phyloP scores from a whole-genome alignment of 1,140 invertebrate species.

The Ceratina australensis region DNA sequence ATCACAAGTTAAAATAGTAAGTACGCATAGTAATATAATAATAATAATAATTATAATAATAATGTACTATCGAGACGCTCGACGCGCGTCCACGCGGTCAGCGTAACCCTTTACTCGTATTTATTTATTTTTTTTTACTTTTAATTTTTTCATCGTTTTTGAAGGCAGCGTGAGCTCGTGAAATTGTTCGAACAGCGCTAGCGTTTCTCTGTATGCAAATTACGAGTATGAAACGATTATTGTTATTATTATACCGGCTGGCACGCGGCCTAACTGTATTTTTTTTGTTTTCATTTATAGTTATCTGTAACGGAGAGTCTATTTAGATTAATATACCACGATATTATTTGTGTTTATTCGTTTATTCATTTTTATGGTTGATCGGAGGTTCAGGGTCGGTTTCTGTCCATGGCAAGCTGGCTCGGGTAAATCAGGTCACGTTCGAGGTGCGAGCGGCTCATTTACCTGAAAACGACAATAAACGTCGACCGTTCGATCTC shows the following conservation, averaged over 20 bases:
- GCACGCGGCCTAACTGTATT: slow-evolving; percentile 46
- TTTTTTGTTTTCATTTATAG: slow-evolving; percentile 56
- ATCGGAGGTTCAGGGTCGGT: slow-evolving; percentile 64
- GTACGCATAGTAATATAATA: slow-evolving; percentile 43
- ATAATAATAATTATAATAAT: no score
- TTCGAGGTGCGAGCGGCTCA: slow-evolving; percentile 60
- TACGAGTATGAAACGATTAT: slow-evolving; percentile 56
- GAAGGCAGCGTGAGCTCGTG: slow-evolving; percentile 53
- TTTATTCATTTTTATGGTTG: slow-evolving; percentile 67
- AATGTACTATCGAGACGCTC: slow-evolving; percentile 58
- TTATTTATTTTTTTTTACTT: neutral
- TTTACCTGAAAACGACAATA: slow-evolving; percentile 58
- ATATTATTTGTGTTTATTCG: slow-evolving; percentile 33
- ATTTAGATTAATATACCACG: slow-evolving; percentile 67
- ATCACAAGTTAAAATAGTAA: slow-evolving; percentile 69
- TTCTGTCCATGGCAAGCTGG: slow-evolving; percentile 66
- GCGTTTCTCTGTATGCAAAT: slow-evolving; percentile 60
- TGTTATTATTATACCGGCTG: slow-evolving; percentile 48
- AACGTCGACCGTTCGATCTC: neutral
- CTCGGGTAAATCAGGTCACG: slow-evolving; percentile 64
- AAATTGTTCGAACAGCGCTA: slow-evolving; percentile 57
- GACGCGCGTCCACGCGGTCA: slow-evolving; percentile 47
- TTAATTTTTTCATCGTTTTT: slow-evolving; percentile 52
- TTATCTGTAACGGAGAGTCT: slow-evolving; percentile 1
- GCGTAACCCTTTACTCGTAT: neutral